phyloP scores from a whole-genome alignment of 2,113 vertebrate species.

The Saimiri boliviensis region DNA sequence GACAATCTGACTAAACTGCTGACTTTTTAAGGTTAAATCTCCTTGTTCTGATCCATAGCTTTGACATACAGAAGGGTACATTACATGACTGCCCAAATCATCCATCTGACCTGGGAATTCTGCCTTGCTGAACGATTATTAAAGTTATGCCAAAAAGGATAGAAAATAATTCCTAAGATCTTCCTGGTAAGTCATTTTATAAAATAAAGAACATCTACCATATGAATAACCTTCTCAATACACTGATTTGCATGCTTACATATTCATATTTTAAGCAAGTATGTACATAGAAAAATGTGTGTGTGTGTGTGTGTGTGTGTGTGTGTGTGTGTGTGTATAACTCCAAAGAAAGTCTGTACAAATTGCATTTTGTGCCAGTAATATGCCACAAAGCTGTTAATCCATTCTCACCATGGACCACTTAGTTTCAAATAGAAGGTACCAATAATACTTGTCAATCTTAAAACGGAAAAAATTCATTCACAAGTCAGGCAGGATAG shows the following conservation, averaged over 20 bases:
- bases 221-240: background rate
- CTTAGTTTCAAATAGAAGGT: background rate
- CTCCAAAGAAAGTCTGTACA: background rate
- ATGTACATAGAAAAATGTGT: background rate
- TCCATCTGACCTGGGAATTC: background rate
- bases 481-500: background rate
- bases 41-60: background rate
- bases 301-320: no score
- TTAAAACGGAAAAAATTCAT: background rate
- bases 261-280: conserved; percentile 5
- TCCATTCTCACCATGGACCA: background rate
- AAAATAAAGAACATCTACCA: conserved; percentile 17
- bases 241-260: background rate
- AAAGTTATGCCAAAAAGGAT: background rate
- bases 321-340: background rate
- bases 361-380: conserved; percentile 8
- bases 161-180: background rate
- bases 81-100: background rate
- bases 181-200: background rate
- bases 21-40: background rate
- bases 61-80: background rate
- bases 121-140: background rate
- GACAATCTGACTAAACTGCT: background rate
- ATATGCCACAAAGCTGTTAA: conserved; percentile 6
- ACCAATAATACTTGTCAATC: background rate